Evolutionary conservation across 1,140 invertebrate genomes (phyloP).

Genomic region (Venturia canescens): DNA sequence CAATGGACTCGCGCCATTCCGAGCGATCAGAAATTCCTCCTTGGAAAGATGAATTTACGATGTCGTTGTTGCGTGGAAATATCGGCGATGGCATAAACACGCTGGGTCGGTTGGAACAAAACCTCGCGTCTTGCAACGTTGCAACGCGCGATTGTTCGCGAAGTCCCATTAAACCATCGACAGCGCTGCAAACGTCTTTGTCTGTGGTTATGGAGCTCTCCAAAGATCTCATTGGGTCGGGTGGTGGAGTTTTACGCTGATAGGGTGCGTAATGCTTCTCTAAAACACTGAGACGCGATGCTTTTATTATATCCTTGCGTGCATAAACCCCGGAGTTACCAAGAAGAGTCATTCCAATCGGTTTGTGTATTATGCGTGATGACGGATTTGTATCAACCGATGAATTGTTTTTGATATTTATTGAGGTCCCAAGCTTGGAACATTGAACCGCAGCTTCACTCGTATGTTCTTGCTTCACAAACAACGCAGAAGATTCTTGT

Average conservation of each 20-base stretch:
- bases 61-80: conserved; percentile 23
- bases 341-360: conserved; percentile 21
- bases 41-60: neutral
- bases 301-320: conserved; percentile 61
- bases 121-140: conserved; percentile 30
- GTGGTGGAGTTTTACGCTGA: neutral
- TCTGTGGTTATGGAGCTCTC: conserved; percentile 33
- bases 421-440: neutral
- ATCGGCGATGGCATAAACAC: conserved; percentile 46
- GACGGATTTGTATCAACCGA: conserved; percentile 29
- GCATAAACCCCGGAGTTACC: conserved; percentile 50
- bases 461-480: neutral
- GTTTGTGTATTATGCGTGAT: neutral
- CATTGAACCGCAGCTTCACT: neutral
- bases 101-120: conserved; percentile 3
- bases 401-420: neutral
- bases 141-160: conserved; percentile 47
- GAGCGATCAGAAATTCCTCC: neutral
- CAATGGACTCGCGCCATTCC: conserved; percentile 49
- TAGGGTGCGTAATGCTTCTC: conserved; percentile 44
- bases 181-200: conserved; percentile 46
- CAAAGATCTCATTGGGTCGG: neutral
- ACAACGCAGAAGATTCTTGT: neutral
- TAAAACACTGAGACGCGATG: conserved; percentile 60
- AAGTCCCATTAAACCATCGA: conserved; percentile 51